Evolutionary conservation across 2,888 invertebrate genomes (phyloP).

Genomic region (Brenthis hecate): DNA sequence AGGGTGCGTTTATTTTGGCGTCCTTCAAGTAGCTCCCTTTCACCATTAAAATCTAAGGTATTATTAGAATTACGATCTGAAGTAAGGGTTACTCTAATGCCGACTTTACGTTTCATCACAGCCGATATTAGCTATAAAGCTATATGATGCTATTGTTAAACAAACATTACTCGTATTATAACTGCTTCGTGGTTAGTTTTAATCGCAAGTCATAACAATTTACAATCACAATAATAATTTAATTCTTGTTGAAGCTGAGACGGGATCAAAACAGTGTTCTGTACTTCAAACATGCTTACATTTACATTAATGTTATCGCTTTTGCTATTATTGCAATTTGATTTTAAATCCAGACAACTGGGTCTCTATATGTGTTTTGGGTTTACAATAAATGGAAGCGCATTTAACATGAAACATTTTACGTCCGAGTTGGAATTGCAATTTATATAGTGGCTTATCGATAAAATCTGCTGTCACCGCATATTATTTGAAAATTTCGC

Average conservation of each 20-base stretch:
- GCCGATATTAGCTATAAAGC: conserved; percentile 64
- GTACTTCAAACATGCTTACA: conserved; percentile 54
- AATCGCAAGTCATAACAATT: conserved; percentile 74
- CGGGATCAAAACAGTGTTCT: conserved; percentile 64
- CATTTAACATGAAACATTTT: conserved; percentile 18
- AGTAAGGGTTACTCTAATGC: conserved; percentile 58
- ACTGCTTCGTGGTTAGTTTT: conserved; percentile 69
- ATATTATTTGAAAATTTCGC: neutral
- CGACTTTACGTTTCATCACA: conserved; percentile 56
- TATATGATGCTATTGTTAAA: conserved; percentile 51
- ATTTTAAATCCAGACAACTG: conserved; percentile 49
- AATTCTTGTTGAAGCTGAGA: conserved; percentile 60
- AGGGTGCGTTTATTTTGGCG: conserved; percentile 60
- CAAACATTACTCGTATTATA: conserved; percentile 44
- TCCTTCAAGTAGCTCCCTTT: conserved; percentile 47
- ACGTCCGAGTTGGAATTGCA: conserved; percentile 12
- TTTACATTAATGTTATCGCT: conserved; percentile 54
- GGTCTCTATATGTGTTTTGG: conserved; percentile 17
- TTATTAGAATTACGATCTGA: conserved; percentile 58
- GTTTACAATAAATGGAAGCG: conserved; percentile 30
- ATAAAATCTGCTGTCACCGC: conserved; percentile 11
- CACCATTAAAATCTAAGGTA: conserved; percentile 52
- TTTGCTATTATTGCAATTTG: conserved; percentile 55
- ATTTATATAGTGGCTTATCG: conserved; percentile 17
- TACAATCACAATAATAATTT: conserved; percentile 78